Evolutionary conservation across 2,797 vertebrate species (phyloP).

Genomic region (Macropodus opercularis): DNA sequence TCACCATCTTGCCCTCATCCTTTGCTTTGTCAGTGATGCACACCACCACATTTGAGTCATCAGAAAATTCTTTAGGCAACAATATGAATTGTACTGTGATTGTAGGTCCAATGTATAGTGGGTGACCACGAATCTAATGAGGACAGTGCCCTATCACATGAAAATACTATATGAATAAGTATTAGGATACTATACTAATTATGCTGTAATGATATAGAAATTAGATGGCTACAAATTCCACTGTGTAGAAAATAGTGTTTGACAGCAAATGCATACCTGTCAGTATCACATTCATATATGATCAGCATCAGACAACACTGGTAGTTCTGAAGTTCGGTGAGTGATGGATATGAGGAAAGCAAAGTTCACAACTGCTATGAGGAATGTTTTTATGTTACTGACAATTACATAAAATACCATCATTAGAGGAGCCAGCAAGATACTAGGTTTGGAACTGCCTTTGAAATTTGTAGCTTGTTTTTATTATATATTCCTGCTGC

Average conservation of each 20-base stretch:
- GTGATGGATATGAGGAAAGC: not conserved
- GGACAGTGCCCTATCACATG: no score
- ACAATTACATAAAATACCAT: slow-evolving; percentile 23
- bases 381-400: slow-evolving; percentile 21
- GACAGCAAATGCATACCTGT: not conserved
- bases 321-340: slow-evolving; percentile 3
- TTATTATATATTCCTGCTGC: slow-evolving; percentile 19
- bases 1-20: no score
- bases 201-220: not conserved
- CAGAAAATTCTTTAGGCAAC: no score
- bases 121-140: no score
- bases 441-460: slow-evolving; percentile 28
- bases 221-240: not conserved
- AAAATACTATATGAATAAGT: no score
- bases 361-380: slow-evolving; percentile 12
- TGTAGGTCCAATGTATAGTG: no score
- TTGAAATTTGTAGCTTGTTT: slow-evolving; percentile 11
- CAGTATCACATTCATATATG: slow-evolving; percentile 4
- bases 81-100: no score
- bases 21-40: no score
- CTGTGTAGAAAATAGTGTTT: no score
- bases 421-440: slow-evolving; percentile 34
- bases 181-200: no score
- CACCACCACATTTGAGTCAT: no score
- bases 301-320: no score